Evolutionary conservation across 2,888 invertebrate species (phyloP), one percentile per base, ranked within the genome.

Genomic region (Noctua janthe): DNA sequence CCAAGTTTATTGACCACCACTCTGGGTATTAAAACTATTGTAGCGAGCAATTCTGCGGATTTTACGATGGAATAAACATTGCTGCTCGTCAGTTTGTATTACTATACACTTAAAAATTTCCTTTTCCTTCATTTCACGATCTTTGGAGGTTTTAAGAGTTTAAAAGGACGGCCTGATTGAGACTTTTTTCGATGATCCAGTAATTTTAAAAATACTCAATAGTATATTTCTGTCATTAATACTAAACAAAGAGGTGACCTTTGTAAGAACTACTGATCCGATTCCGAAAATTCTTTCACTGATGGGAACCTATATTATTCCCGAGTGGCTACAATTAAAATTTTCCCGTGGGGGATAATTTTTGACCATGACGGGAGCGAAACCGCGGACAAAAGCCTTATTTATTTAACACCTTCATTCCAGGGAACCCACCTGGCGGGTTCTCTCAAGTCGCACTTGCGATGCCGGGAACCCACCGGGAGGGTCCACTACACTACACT

Each of bases 21-120:
- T 86, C 15, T 29, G 13, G 20, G 74, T 86, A 69, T 69, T 86
- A 77, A 77, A 82, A 74, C 74, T 86, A 85, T 85, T 85, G 62
- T 17, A 67, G 74, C 62, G 51, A 4, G 49, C 10, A 72, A 69
- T 69, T 82, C 39, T 67, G 43, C 1, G 51, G 49, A 74, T 69
- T 84, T 77, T 77, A 85, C 64, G 66, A 39, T 39, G 15, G 67
- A 51, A 10, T 35, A n/a, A 77, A 82, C 23, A 39, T 43, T 62
- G 47, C 66, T 56, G 79, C 35, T 73, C 11, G 7, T 71, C 47
- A 29, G 70, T 67, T 75, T 49, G 49, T 35, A 35, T 73, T 23
- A 29, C 29, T 29, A 29, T 29, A 75, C 49, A 64, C 51, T 62
- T 47, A 51, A 73, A 39, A 72, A 71, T n/a, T 20, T 71, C 2